A percentile compares a stretch with the other conserved stretches of the same genome.
Evolutionary conservation across 2,113 vertebrate genomes (phyloP).

Genomic region (Ptyas mucosa): DNA sequence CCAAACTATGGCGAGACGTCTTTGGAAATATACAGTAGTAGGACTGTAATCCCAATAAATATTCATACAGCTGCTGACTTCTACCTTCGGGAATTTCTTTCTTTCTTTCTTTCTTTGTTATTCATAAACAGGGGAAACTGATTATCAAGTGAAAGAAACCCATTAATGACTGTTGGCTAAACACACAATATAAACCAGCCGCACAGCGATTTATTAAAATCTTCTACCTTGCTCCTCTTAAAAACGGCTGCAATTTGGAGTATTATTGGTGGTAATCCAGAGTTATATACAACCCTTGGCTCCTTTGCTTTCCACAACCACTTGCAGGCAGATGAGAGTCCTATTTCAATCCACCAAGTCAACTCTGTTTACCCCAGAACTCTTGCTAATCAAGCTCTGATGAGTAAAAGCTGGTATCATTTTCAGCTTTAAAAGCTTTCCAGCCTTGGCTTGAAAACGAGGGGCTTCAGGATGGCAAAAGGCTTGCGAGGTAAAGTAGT

Average conservation of each 20-base stretch:
- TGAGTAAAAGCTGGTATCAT: background rate
- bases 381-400: background rate
- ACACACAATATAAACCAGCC: conserved; percentile 2
- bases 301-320: background rate
- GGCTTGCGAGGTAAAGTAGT: background rate
- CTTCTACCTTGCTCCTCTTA: background rate
- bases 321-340: background rate
- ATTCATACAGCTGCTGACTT: background rate
- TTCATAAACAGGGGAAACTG: background rate
- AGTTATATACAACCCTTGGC: background rate
- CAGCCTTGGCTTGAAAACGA: background rate
- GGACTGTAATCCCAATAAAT: background rate
- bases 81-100: background rate
- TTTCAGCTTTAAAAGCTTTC: background rate
- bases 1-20: background rate
- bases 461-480: background rate
- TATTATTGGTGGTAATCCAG: conserved; percentile 12
- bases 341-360: background rate
- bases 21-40: background rate
- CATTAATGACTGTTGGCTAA: background rate
- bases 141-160: conserved; percentile 1
- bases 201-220: background rate
- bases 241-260: conserved; percentile 3
- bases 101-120: background rate
- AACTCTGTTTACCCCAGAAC: background rate